A percentile compares a stretch with the other conserved stretches of the same genome.
Conservation (phyloP, 2,797 vertebrate genomes). For the Molossus alvarezi region DNA sequence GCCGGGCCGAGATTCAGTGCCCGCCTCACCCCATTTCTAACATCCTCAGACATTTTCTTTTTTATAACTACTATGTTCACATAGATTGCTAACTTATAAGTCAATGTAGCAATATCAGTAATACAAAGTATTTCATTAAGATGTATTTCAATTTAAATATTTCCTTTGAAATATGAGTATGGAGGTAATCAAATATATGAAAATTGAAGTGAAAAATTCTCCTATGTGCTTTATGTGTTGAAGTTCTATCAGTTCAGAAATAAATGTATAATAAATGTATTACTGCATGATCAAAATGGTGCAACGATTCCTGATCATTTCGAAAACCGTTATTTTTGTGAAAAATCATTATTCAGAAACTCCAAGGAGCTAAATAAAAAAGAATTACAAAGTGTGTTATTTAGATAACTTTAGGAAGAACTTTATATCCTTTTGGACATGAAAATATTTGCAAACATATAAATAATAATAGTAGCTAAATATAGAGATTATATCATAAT, state of each 20-base stretch:
- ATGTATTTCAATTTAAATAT: slow-evolving; percentile 29
- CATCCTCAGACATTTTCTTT: neutral
- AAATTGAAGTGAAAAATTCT: neutral
- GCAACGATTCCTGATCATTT: neutral
- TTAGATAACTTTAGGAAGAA: slow-evolving; percentile 19
- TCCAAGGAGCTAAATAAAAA: slow-evolving; percentile 61
- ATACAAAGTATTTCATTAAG: neutral
- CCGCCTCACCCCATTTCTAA: neutral
- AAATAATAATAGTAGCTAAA: slow-evolving; percentile 31
- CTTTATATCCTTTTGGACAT: neutral
- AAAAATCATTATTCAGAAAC: slow-evolving; percentile 11
- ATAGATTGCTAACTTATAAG: neutral
- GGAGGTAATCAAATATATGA: neutral
- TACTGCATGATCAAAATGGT: slow-evolving; percentile 39
- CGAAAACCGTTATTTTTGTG: slow-evolving; percentile 33
- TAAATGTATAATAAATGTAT: neutral
- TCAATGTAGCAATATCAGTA: neutral
- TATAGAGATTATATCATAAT: slow-evolving; percentile 5
- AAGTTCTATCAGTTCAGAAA: slow-evolving; percentile 8
- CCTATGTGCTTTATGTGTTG: slow-evolving; percentile 2
- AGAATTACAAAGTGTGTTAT: neutral
- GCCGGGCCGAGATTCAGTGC: neutral
- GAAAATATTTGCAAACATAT: slow-evolving; percentile 66
- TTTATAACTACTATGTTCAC: neutral
- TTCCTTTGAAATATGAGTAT: neutral